Conservation (phyloP, 2,888 invertebrate species). For the Cerceris ruficornis region DNA sequence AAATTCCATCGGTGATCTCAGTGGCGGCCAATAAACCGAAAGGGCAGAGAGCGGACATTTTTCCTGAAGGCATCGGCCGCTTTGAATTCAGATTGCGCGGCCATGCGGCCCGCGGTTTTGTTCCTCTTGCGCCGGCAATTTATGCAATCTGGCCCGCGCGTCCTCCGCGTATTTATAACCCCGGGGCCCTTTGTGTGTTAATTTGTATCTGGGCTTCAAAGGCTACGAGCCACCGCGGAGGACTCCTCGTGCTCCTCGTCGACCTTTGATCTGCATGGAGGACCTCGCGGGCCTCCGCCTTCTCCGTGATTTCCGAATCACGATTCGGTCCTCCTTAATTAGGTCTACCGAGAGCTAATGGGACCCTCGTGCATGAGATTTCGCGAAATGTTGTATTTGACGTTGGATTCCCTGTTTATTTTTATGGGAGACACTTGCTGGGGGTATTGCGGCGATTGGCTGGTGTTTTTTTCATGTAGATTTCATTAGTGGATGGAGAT, state of each 20-base stretch:
- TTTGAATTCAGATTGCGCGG: slow-evolving; percentile 80
- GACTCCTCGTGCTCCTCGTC: slow-evolving; percentile 24
- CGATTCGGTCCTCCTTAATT: slow-evolving; percentile 41
- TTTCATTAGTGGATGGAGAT: no score
- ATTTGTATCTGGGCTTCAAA: slow-evolving; percentile 69
- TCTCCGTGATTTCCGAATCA: slow-evolving; percentile 32
- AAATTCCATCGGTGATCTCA: slow-evolving; percentile 32
- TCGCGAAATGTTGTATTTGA: neutral
- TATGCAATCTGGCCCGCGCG: slow-evolving; percentile 78
- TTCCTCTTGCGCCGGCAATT: slow-evolving; percentile 74
- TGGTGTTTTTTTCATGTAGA: no score
- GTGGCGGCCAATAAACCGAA: slow-evolving; percentile 60
- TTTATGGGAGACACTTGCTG: neutral
- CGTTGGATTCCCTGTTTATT: neutral
- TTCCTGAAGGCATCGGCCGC: slow-evolving; percentile 65
- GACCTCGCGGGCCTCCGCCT: neutral
- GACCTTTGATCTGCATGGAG: slow-evolving; percentile 55
- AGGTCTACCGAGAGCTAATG: neutral
- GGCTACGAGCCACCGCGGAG: slow-evolving; percentile 28
- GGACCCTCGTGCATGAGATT: neutral
- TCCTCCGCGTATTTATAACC: slow-evolving; percentile 77
- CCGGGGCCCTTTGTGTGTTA: slow-evolving; percentile 80
- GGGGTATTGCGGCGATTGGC: no score
- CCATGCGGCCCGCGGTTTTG: slow-evolving; percentile 73
- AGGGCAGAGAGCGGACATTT: slow-evolving; percentile 57